Evolutionary conservation across 2,113 vertebrate species (phyloP).

Genomic region (Paramisgurnus dabryanus): DNA sequence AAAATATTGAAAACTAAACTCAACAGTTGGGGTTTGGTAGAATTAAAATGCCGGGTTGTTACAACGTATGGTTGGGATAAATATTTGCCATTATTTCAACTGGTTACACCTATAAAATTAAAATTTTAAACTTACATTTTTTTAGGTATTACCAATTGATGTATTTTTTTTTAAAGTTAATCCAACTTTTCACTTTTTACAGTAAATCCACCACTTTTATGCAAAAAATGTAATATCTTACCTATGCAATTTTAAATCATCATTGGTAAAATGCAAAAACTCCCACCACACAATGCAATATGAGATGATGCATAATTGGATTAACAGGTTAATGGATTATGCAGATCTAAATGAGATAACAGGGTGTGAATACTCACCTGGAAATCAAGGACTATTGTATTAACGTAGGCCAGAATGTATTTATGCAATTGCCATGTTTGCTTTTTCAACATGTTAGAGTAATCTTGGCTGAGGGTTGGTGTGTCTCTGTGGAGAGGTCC

Average conservation of each 20-base stretch:
- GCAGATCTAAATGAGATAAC: constrained; percentile 18
- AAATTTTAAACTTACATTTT: too few relatives aligned
- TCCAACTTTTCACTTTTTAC: too few relatives aligned
- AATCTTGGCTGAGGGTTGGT: not conserved
- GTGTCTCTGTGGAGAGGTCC: not conserved
- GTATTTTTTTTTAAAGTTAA: too few relatives aligned
- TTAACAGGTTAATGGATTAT: constrained; percentile 35
- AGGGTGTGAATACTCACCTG: constrained; percentile 6
- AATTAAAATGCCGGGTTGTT: too few relatives aligned
- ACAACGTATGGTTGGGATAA: too few relatives aligned
- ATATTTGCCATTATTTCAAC: too few relatives aligned
- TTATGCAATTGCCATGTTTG: constrained; percentile 8
- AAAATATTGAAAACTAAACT: too few relatives aligned
- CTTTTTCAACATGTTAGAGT: not conserved
- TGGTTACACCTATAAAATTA: too few relatives aligned
- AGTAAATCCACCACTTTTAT: too few relatives aligned
- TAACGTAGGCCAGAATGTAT: constrained; percentile 22
- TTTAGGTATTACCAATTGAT: too few relatives aligned
- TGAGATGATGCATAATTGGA: constrained; percentile 14
- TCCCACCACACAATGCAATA: not conserved
- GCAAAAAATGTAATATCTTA: not conserved
- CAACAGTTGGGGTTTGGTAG: too few relatives aligned
- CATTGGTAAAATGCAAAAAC: too few relatives aligned
- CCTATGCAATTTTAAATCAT: not conserved
- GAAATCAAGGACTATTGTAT: constrained; percentile 38